These are phyloP conservation scores for Pectinophora gossypiella DNA, from an alignment of 1,140 invertebrate genomes.

Conservation along the genomic window DNA sequence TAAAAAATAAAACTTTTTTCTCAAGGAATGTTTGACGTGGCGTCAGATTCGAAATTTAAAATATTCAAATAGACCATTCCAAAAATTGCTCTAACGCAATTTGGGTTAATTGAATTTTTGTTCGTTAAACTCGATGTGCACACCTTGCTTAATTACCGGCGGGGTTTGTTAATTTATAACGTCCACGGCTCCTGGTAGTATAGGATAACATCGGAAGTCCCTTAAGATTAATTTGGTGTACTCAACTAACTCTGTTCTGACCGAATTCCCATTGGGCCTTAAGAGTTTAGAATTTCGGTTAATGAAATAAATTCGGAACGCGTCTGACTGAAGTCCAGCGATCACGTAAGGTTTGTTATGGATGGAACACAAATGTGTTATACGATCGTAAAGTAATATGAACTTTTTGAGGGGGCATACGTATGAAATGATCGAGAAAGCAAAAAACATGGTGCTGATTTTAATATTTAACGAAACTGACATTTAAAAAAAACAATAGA, in stretches of 20 bases:
- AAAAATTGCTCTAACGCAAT: constrained; percentile 51
- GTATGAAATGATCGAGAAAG: no score
- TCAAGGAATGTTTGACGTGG: no score
- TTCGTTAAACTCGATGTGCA: constrained; percentile 57
- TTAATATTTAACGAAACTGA: no score
- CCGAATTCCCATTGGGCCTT: constrained; percentile 59
- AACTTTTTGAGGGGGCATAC: no score
- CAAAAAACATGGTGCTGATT: no score
- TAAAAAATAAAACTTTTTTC: no score
- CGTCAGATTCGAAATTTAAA: constrained; percentile 42
- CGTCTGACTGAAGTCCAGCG: no score
- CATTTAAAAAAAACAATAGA: no score
- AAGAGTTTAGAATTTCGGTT: constrained; percentile 69
- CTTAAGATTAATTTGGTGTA: constrained; percentile 72
- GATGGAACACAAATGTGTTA: no score
- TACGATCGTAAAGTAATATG: no score
- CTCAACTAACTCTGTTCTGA: constrained; percentile 68
- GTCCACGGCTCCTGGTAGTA: constrained; percentile 48
- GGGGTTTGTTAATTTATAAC: constrained; percentile 71
- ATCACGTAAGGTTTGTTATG: no score
- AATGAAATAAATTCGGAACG: constrained; percentile 68
- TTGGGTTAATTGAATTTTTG: constrained; percentile 66
- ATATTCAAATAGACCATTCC: constrained; percentile 49
- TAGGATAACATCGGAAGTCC: constrained; percentile 70
- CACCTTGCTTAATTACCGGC: constrained; percentile 64